These are phyloP conservation scores for Eucriotettix oculatus DNA, from an alignment of 2,888 invertebrate species.

Conservation along the genomic window DNA sequence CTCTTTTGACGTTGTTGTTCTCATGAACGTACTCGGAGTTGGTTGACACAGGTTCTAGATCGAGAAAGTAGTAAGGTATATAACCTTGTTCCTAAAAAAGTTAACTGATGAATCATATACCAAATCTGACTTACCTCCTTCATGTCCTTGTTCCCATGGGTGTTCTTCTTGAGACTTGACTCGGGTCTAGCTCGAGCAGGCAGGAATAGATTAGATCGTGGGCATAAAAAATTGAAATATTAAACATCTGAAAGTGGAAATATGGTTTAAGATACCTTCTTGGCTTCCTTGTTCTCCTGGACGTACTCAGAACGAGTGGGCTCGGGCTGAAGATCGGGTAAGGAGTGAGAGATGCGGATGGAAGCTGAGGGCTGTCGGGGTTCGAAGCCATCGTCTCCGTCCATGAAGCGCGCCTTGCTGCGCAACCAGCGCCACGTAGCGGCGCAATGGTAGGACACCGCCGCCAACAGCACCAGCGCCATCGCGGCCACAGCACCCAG, in stretches of 20 bases:
- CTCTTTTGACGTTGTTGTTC: too few relatives aligned
- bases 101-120: too few relatives aligned
- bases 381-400: slow-evolving; percentile 22
- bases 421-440: slow-evolving; percentile 53
- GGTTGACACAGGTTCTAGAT: too few relatives aligned
- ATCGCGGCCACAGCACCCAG: slow-evolving; percentile 30
- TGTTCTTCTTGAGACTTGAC: too few relatives aligned
- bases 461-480: slow-evolving; percentile 49
- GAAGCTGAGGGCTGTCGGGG: slow-evolving; percentile 36
- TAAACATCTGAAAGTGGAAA: not conserved
- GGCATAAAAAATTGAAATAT: not conserved
- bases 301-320: slow-evolving; percentile 50
- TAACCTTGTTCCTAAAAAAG: too few relatives aligned
- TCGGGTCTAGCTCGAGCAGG: too few relatives aligned
- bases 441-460: slow-evolving; percentile 55
- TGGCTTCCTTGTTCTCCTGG: slow-evolving; percentile 48
- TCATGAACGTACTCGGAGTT: too few relatives aligned
- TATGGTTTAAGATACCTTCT: slow-evolving; percentile 36
- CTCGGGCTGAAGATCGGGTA: slow-evolving; percentile 56
- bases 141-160: too few relatives aligned
- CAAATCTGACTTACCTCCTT: too few relatives aligned
- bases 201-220: too few relatives aligned
- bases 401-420: slow-evolving; percentile 23
- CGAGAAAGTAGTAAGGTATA: too few relatives aligned
- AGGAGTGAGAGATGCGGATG: slow-evolving; percentile 56